Percentiles rank a stretch among this genome's conserved stretches.
phyloP scores from a whole-genome alignment of 2,888 invertebrate genomes.

The Augiades crinisus region DNA sequence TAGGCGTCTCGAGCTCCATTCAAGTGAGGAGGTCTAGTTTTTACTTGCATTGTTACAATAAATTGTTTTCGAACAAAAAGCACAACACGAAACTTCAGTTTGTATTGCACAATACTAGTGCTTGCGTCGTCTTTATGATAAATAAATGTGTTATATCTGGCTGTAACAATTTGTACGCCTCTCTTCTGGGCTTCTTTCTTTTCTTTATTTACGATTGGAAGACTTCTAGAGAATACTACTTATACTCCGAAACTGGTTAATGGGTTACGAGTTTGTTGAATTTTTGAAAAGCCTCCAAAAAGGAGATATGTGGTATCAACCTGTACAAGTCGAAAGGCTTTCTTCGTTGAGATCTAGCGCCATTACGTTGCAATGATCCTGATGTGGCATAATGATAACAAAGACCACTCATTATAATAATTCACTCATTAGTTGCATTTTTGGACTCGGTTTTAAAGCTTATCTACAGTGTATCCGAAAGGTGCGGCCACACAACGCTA shows the following conservation, averaged over 20 bases:
- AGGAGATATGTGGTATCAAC: no score
- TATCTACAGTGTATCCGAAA: slow-evolving; percentile 35
- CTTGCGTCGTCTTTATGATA: not conserved
- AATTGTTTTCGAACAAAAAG: not conserved
- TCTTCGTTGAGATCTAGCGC: no score
- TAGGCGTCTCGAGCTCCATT: not conserved
- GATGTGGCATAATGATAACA: slow-evolving; percentile 30
- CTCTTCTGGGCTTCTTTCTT: no score
- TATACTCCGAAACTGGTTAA: no score
- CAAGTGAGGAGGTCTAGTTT: slow-evolving; percentile 1
- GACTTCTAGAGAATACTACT: no score
- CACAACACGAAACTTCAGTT: not conserved
- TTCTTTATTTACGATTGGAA: no score
- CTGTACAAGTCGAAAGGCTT: no score
- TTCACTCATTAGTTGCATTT: slow-evolving; percentile 32
- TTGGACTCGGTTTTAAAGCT: slow-evolving; percentile 29
- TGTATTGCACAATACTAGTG: not conserved
- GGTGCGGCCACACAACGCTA: slow-evolving; percentile 49
- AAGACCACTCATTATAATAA: slow-evolving; percentile 34
- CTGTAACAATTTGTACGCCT: no score
- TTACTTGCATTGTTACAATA: not conserved
- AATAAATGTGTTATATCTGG: no score
- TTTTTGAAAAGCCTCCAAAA: no score
- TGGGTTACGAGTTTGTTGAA: no score
- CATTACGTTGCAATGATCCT: not conserved